Conservation (phyloP, 2,888 invertebrate species). For the Neoaliturus tenellus region DNA sequence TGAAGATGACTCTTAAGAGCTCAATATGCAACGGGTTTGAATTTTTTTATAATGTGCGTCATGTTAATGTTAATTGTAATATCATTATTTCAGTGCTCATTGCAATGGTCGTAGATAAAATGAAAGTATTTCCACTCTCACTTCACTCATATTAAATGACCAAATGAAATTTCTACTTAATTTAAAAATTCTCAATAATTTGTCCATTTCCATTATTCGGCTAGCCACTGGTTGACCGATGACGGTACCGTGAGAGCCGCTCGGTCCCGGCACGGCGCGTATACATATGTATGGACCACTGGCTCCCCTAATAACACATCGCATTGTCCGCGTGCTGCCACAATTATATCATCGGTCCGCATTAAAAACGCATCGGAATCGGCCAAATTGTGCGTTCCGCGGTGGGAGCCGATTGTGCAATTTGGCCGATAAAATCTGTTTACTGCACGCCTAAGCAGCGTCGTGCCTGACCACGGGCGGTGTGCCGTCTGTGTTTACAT, state of each 20-base stretch:
- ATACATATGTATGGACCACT: neutral
- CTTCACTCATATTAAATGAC: too few relatives aligned
- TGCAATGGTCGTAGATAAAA: too few relatives aligned
- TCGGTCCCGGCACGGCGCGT: neutral
- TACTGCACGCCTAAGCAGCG: slow-evolving; percentile 19
- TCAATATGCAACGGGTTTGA: too few relatives aligned
- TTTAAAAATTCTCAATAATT: too few relatives aligned
- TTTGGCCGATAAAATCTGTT: slow-evolving; percentile 48
- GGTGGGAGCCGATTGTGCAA: slow-evolving; percentile 14
- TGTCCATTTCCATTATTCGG: too few relatives aligned
- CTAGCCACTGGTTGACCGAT: too few relatives aligned
- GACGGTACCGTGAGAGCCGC: neutral
- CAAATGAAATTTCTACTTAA: too few relatives aligned
- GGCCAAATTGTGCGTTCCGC: slow-evolving; percentile 43
- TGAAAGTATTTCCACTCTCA: too few relatives aligned
- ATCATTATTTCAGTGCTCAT: too few relatives aligned
- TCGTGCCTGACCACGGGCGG: slow-evolving; percentile 31
- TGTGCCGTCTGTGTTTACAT: neutral
- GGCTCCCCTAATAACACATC: slow-evolving; percentile 40
- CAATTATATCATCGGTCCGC: slow-evolving; percentile 44
- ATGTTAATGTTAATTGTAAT: too few relatives aligned
- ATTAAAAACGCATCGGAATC: slow-evolving; percentile 52
- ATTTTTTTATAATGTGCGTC: too few relatives aligned
- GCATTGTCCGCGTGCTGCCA: slow-evolving; percentile 19
- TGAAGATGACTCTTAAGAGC: too few relatives aligned